Evolutionary conservation across 1,140 invertebrate species (phyloP), one percentile per base, ranked within the genome.

Genomic region (Cheumatopsyche charites): DNA sequence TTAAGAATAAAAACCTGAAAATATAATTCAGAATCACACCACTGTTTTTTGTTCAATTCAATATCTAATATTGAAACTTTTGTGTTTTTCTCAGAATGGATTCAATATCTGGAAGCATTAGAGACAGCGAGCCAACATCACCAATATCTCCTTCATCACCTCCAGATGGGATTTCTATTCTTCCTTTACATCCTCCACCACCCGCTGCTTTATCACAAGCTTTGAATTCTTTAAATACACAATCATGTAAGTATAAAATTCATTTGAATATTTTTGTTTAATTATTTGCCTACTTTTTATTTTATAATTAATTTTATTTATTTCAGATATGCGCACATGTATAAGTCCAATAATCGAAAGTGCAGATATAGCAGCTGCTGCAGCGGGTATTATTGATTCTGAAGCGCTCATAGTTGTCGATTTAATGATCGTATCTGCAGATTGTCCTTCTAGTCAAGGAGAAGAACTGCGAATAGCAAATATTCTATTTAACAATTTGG

Each of bases 401-500:
- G 94, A 96, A 79, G 94, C 94, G 0, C 82, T 97, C 1, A 97
- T 98, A 17, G 89, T 89, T 0, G 83, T 97, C 2, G 94, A 97
- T 73, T 82, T 96, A 11, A 88, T 89, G 43, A 81, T 94, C 52
- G 89, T 96, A 5, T 88, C 88, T 68, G 87, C 89, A 1, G 81
- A 82, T 1, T 80, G 77, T 0, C 80, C 81, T n/a, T 81, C 80
- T 66, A 79, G 79, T 42, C 73, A 76, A 26, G 80, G 84, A 0
- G 91, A 93, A 78, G 86, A 88, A 61, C 79, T 93, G 19, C 88
- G 91, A 70, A 90, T 94, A 43, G 91, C 92, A 0, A 94, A 92
- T 78, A 91, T 98, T 74, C 89, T 95, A 67, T 98, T 97, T 77
- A 98, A 97, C 78, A 97, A 94, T 82, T 85, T 98, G 65, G 95